Evolutionary conservation across 2,113 vertebrate species (phyloP).

Genomic region (Seriola dumerili): DNA sequence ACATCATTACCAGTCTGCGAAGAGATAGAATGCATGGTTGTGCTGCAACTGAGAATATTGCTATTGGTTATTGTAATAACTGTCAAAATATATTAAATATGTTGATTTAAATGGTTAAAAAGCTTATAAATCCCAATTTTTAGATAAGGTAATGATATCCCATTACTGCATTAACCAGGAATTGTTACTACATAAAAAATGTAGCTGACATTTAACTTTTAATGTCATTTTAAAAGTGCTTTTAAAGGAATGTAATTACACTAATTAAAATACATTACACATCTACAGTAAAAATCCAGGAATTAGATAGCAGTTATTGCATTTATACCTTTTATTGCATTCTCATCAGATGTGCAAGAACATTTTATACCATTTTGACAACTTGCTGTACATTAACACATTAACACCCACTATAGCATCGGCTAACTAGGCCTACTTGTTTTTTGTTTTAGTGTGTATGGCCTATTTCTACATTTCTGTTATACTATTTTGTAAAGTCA

Average conservation of each 20-base stretch:
- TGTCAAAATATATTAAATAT: constrained; percentile 4
- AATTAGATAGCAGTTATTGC: not conserved
- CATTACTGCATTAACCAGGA: constrained; percentile 5
- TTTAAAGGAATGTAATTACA: not conserved
- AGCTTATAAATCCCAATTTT: not conserved
- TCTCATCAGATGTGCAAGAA: not conserved
- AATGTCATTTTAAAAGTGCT: not conserved
- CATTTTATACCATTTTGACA: constrained; percentile 14
- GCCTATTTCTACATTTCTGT: not conserved
- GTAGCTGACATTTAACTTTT: not conserved
- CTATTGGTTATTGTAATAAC: constrained; percentile 12
- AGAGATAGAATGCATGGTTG: not conserved
- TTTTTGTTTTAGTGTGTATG: no score
- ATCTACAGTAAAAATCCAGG: not conserved
- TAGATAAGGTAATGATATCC: constrained; percentile 3
- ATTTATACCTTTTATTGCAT: not conserved
- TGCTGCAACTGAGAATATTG: not conserved
- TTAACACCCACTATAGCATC: not conserved
- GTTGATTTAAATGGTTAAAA: constrained; percentile 1
- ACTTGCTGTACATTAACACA: not conserved
- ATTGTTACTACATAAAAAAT: constrained; percentile 5
- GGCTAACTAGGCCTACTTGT: no score
- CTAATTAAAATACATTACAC: constrained; percentile 12
- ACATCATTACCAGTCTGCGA: constrained; percentile 14
- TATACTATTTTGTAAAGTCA: not conserved